A percentile compares a stretch with the other conserved stretches of the same genome.
Evolutionary conservation across 2,113 vertebrate genomes (phyloP).

Genomic region (Mohoua ochrocephala): DNA sequence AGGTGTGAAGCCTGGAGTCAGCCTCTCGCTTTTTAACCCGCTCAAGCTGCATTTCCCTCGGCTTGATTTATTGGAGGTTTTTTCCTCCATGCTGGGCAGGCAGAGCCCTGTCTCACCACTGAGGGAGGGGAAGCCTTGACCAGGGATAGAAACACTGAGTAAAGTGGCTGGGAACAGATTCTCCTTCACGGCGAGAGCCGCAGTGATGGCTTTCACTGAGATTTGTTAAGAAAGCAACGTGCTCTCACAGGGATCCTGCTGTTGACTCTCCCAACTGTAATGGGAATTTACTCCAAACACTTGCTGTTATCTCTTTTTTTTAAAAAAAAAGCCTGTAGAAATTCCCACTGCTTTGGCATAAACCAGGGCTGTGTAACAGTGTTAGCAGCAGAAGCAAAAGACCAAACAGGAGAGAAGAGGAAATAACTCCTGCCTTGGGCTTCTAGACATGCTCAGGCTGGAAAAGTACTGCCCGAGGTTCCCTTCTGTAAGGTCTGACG

Average conservation of each 20-base stretch:
- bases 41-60: not conserved
- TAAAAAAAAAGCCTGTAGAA: not conserved
- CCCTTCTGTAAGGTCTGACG: not conserved
- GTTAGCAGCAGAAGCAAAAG: not conserved
- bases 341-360: not conserved
- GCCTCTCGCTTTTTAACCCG: not conserved
- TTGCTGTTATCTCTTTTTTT: not conserved
- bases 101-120: not conserved
- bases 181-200: accelerated
- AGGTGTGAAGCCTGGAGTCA: not conserved
- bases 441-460: not conserved
- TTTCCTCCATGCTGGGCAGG: not conserved
- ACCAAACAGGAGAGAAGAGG: not conserved
- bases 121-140: not conserved
- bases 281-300: not conserved
- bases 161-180: not conserved
- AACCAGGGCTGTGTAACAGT: not conserved
- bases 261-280: not conserved
- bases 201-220: not conserved
- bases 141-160: not conserved
- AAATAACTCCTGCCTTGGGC: not conserved
- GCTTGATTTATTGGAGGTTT: not conserved
- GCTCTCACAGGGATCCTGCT: not conserved
- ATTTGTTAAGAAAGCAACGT: not conserved
- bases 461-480: not conserved